Conservation (phyloP, 1,140 invertebrate species). For the Lepidurus arcticus region DNA sequence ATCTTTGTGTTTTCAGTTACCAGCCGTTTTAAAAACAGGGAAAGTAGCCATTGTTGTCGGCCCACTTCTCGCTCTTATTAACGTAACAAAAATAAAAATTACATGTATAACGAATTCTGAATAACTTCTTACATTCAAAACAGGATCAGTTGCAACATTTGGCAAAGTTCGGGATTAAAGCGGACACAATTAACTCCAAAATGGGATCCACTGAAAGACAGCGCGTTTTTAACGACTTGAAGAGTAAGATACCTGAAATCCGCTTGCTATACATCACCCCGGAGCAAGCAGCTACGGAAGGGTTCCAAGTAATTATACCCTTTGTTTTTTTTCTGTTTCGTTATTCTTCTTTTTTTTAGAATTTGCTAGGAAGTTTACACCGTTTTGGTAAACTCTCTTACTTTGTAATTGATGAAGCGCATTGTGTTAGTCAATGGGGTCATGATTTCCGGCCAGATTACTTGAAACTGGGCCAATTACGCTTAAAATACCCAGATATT, state of each 20-base stretch:
- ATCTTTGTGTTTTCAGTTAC: constrained; percentile 65
- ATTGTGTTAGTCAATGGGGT: constrained; percentile 97
- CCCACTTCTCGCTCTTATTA: constrained; percentile 63
- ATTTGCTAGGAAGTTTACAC: constrained; percentile 46
- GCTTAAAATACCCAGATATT: constrained; percentile 61
- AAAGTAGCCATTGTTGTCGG: constrained; percentile 61
- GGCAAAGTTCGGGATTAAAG: constrained; percentile 59
- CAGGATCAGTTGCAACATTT: constrained; percentile 53
- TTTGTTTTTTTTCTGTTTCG: constrained; percentile 21
- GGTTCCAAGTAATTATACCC: constrained; percentile 55
- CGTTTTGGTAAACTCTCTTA: constrained; percentile 52
- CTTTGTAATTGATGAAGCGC: constrained; percentile 87
- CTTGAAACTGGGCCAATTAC: constrained; percentile 70
- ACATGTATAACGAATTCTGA: no score
- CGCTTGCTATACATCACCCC: constrained; percentile 86
- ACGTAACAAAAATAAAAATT: constrained; percentile 41
- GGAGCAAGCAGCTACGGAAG: constrained; percentile 73
- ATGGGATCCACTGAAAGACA: constrained; percentile 65
- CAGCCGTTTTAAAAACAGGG: constrained; percentile 53
- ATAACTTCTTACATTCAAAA: constrained; percentile 19
- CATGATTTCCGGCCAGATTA: constrained; percentile 96
- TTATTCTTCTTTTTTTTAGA: constrained; percentile 38
- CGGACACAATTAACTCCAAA: constrained; percentile 85
- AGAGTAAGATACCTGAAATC: constrained; percentile 60
- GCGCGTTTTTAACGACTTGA: constrained; percentile 65